Evolutionary conservation across 2,888 invertebrate genomes (phyloP).

Genomic region (Caenorhabditis parvicauda): DNA sequence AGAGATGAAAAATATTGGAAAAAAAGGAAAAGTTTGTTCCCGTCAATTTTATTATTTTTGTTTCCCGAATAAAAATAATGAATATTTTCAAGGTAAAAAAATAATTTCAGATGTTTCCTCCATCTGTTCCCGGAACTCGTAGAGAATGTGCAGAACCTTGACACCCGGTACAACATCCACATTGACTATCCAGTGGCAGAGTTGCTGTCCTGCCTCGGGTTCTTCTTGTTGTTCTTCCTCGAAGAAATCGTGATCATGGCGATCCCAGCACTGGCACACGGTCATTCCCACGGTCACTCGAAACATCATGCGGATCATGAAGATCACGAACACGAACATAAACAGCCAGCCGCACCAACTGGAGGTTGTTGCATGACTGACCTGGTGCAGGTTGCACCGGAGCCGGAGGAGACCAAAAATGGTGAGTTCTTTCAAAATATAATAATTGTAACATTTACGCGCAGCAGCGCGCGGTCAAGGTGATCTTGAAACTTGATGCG

Average conservation of each 20-base stretch:
- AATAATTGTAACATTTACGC: too few relatives aligned
- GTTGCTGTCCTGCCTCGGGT: conserved; percentile 56
- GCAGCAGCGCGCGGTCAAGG: too few relatives aligned
- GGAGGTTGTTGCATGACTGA: conserved; percentile 32
- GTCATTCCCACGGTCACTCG: conserved; percentile 44
- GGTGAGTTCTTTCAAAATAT: too few relatives aligned
- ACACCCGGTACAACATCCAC: conserved; percentile 2
- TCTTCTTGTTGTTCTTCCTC: conserved; percentile 60
- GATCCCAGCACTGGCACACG: conserved; percentile 54
- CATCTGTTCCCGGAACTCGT: conserved; percentile 69
- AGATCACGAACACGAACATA: conserved; percentile 20
- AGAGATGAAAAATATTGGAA: background rate
- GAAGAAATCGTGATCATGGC: conserved; percentile 56
- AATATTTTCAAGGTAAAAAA: background rate
- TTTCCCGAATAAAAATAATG: background rate
- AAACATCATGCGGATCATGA: conserved; percentile 6
- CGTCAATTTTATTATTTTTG: background rate
- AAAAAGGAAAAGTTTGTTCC: background rate
- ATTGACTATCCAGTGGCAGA: conserved; percentile 59
- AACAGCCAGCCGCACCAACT: conserved; percentile 1
- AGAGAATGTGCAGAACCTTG: conserved; percentile 41
- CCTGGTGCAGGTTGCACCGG: background rate
- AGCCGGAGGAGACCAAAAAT: background rate
- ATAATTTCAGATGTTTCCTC: conserved; percentile 66
- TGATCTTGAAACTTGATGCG: background rate